A percentile compares a stretch with the other conserved stretches of the same genome.
phyloP scores from a whole-genome alignment of 2,113 vertebrate genomes.

The Colaptes auratus region DNA sequence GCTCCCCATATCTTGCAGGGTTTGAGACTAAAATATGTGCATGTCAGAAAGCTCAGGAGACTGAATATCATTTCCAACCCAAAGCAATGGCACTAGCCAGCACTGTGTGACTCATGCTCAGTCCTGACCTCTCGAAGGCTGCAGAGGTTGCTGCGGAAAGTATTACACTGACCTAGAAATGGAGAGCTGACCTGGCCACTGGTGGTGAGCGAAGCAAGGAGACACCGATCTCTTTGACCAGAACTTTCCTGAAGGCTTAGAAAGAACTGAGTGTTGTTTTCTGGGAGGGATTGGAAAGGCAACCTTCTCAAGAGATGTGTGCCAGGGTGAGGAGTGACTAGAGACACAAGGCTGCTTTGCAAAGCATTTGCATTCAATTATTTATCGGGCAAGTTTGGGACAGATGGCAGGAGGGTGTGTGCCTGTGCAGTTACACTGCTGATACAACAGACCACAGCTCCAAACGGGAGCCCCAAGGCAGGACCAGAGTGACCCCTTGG shows the following conservation, averaged over 20 bases:
- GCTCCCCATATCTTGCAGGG: neutral
- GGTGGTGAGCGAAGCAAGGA: neutral
- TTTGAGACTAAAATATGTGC: neutral
- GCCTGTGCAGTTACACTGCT: accelerated
- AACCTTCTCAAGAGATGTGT: neutral
- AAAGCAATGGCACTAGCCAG: neutral
- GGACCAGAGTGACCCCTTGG: neutral
- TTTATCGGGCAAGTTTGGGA: neutral
- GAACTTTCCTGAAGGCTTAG: neutral
- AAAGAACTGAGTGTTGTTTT: neutral
- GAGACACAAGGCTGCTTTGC: neutral
- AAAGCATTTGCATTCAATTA: neutral
- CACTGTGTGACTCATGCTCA: neutral
- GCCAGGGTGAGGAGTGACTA: neutral
- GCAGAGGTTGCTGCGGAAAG: neutral
- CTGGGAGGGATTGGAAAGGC: neutral
- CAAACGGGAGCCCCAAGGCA: neutral
- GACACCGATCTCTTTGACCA: neutral
- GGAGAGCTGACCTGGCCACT: neutral
- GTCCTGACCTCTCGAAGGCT: neutral
- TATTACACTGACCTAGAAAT: neutral
- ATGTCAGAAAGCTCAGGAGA: neutral
- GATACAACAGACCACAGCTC: neutral
- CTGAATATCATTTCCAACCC: neutral
- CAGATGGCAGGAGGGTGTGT: neutral